phyloP scores from a whole-genome alignment of 2,888 invertebrate species.

The Glomeris marginata region DNA sequence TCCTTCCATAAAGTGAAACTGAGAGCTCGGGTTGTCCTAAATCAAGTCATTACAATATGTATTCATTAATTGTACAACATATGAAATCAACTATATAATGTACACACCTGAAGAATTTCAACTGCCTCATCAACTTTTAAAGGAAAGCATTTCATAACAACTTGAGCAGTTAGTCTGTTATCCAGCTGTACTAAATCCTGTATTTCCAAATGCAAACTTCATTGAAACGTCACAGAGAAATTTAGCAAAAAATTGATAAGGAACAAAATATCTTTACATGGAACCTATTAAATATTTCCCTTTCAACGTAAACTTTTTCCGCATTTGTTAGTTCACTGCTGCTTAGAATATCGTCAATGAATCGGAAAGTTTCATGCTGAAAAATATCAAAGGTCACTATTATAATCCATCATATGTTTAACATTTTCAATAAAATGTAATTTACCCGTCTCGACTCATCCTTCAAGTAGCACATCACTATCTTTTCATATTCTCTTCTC shows the following conservation, averaged over 20 bases:
- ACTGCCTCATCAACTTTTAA: conserved; percentile 33
- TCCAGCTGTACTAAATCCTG: conserved; percentile 44
- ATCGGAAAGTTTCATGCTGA: conserved; percentile 41
- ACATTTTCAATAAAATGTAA: conserved; percentile 3
- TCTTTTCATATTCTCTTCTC: conserved; percentile 43
- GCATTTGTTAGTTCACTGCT: conserved; percentile 23
- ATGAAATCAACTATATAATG: conserved; percentile 1
- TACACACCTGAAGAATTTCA: conserved; percentile 30
- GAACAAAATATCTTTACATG: conserved; percentile 21
- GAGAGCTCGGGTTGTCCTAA: conserved; percentile 26
- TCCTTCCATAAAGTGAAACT: conserved; percentile 44
- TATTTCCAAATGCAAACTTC: too few relatives aligned
- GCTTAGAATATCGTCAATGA: conserved; percentile 32
- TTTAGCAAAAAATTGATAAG: conserved; percentile 10
- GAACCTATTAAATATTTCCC: conserved; percentile 26
- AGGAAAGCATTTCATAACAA: conserved; percentile 43
- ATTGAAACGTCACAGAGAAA: conserved; percentile 17
- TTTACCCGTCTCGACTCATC: conserved; percentile 42
- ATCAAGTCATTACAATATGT: background rate
- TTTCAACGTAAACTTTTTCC: conserved; percentile 26
- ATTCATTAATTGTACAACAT: background rate
- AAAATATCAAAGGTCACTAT: conserved; percentile 11
- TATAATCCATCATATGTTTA: too few relatives aligned
- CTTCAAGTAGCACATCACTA: conserved; percentile 49
- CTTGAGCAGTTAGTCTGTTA: conserved; percentile 44